Evolutionary conservation across 1,140 invertebrate genomes (phyloP).

Genomic region (Drosophila asahinai): DNA sequence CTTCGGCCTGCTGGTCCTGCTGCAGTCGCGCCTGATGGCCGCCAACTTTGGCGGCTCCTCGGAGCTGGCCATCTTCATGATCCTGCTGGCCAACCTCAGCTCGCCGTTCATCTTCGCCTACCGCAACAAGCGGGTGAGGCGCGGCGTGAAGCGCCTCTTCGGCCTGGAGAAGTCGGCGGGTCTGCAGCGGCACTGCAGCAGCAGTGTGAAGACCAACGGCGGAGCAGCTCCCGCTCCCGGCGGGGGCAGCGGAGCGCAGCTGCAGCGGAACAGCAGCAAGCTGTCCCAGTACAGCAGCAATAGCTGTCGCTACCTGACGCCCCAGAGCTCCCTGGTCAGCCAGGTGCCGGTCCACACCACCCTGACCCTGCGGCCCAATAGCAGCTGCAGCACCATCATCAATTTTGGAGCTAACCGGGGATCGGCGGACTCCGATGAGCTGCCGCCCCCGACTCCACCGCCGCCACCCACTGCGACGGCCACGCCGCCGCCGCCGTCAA

Average conservation of each 20-base stretch:
- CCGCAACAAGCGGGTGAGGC: slow-evolving; percentile 90
- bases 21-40: slow-evolving; percentile 72
- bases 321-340: slow-evolving; percentile 70
- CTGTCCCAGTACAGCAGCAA: slow-evolving; percentile 77
- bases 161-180: slow-evolving; percentile 85
- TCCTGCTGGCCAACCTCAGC: slow-evolving; percentile 89
- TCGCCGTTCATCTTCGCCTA: slow-evolving; percentile 93
- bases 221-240: slow-evolving; percentile 4
- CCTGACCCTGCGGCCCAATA: slow-evolving; percentile 65
- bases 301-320: slow-evolving; percentile 74
- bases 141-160: slow-evolving; percentile 89
- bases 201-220: slow-evolving; percentile 65
- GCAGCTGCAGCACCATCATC: slow-evolving; percentile 82
- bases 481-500: slow-evolving; percentile 3
- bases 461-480: slow-evolving; percentile 13
- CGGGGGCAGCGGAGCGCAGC: slow-evolving; percentile 28
- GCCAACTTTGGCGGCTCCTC: slow-evolving; percentile 74
- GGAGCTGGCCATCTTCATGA: slow-evolving; percentile 87
- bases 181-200: slow-evolving; percentile 72
- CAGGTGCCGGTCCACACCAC: slow-evolving; percentile 67
- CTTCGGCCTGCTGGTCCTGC: slow-evolving; percentile 87
- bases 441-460: slow-evolving; percentile 48
- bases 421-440: slow-evolving; percentile 66
- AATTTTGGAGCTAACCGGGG: slow-evolving; percentile 61
- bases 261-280: slow-evolving; percentile 78